Percentiles rank a stretch among this genome's conserved stretches.
These are phyloP conservation scores for Dryobota labecula DNA, from an alignment of 2,888 invertebrate species.

Conservation along the genomic window DNA sequence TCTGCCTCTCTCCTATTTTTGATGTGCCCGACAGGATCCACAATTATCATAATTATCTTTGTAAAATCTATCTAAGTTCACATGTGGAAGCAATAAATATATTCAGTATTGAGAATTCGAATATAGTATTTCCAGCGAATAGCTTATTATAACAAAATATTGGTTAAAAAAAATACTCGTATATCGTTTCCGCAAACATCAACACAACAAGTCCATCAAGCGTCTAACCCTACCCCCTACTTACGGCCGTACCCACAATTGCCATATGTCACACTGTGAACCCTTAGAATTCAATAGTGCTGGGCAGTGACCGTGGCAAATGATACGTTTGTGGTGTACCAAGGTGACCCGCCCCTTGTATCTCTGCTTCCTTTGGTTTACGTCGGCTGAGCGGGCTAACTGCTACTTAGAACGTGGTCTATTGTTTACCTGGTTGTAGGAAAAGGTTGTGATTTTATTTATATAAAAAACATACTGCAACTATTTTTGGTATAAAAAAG, in stretches of 20 bases:
- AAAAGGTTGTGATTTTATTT: slow-evolving; percentile 30
- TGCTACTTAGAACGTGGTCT: slow-evolving; percentile 68
- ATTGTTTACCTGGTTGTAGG: slow-evolving; percentile 48
- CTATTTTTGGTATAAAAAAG: too few relatives aligned
- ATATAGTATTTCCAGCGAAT: background rate
- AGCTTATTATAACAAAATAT: background rate
- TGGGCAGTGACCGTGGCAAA: slow-evolving; percentile 69
- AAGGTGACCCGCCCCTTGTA: slow-evolving; percentile 66
- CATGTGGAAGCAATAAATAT: too few relatives aligned
- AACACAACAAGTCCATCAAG: slow-evolving; percentile 13
- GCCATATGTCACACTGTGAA: slow-evolving; percentile 65
- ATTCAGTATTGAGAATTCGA: too few relatives aligned
- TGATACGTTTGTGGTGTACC: slow-evolving; percentile 66
- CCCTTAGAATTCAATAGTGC: slow-evolving; percentile 57
- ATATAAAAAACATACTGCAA: too few relatives aligned
- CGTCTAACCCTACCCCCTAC: slow-evolving; percentile 33
- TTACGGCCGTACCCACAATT: slow-evolving; percentile 33
- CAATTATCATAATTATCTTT: too few relatives aligned
- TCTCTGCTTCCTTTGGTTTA: slow-evolving; percentile 73
- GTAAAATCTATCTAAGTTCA: too few relatives aligned
- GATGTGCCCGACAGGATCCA: too few relatives aligned
- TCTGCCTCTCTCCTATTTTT: too few relatives aligned
- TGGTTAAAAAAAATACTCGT: background rate
- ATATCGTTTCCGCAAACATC: slow-evolving; percentile 2
- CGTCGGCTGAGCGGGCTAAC: slow-evolving; percentile 73